Evolutionary conservation across 2,888 invertebrate genomes (phyloP).

Genomic region (Ochropleura plecta): DNA sequence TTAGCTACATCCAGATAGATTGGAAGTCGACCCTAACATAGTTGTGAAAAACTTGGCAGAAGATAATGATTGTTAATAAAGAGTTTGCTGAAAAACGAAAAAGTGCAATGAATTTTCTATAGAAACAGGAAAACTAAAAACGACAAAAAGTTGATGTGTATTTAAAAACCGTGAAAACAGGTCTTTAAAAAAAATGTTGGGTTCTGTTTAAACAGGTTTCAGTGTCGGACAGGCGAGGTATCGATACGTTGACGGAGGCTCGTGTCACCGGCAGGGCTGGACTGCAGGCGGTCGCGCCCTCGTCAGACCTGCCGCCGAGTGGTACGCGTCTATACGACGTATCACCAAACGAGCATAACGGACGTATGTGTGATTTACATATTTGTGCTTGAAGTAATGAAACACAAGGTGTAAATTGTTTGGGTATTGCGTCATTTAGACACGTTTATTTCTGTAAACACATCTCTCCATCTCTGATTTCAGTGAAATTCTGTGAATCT

Average conservation of each 20-base stretch:
- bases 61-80: too few relatives aligned
- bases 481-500: not conserved
- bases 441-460: not conserved
- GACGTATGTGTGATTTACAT: not conserved
- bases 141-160: not conserved
- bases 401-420: not conserved
- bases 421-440: not conserved
- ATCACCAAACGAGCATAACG: conserved; percentile 1
- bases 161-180: conserved; percentile 24
- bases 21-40: too few relatives aligned
- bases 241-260: conserved; percentile 56
- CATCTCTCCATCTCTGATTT: not conserved
- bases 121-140: not conserved
- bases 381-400: not conserved
- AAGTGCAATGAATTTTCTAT: not conserved
- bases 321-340: conserved; percentile 23
- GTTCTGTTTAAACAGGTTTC: conserved; percentile 39
- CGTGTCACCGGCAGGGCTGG: conserved; percentile 66
- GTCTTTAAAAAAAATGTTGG: conserved; percentile 5
- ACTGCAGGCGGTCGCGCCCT: conserved; percentile 61
- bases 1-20: too few relatives aligned
- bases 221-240: conserved; percentile 36
- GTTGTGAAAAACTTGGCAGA: too few relatives aligned
- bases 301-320: conserved; percentile 38
- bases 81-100: too few relatives aligned